Conservation (phyloP, 2,797 vertebrate species). For the Myiotriccus ornatus region DNA sequence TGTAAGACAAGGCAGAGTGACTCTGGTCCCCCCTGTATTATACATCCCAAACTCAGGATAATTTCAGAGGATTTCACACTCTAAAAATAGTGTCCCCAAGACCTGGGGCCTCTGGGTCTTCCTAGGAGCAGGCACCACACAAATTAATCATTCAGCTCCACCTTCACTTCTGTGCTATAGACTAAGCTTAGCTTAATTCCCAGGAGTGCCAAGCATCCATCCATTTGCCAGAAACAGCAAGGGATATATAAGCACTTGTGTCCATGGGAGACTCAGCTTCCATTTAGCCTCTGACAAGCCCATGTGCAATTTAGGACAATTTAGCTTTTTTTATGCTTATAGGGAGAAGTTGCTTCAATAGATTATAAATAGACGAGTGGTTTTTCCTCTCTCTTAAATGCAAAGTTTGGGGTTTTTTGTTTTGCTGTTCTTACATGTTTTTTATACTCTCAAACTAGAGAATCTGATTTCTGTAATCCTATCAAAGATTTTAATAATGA, state of each 20-base stretch:
- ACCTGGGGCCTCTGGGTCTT: neutral
- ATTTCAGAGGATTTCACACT: neutral
- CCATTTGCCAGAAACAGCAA: neutral
- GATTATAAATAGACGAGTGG: neutral
- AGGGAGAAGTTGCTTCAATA: neutral
- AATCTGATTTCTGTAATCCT: neutral
- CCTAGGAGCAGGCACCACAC: neutral
- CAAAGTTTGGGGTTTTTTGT: neutral
- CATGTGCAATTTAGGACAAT: neutral
- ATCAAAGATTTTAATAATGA: neutral
- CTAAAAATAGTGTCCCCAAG: neutral
- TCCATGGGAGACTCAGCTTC: neutral
- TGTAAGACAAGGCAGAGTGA: slow-evolving; percentile 1
- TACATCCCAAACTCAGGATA: neutral
- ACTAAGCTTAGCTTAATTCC: neutral
- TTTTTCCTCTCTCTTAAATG: neutral
- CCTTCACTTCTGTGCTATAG: neutral
- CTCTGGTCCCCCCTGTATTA: neutral
- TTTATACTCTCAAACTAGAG: neutral
- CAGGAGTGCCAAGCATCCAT: neutral
- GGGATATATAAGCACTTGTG: neutral
- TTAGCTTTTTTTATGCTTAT: neutral
- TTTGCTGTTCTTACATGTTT: neutral
- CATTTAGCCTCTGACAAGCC: neutral
- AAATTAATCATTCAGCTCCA: neutral